Evolutionary conservation across 2,888 invertebrate species (phyloP).

Genomic region (Nebria brevicollis): DNA sequence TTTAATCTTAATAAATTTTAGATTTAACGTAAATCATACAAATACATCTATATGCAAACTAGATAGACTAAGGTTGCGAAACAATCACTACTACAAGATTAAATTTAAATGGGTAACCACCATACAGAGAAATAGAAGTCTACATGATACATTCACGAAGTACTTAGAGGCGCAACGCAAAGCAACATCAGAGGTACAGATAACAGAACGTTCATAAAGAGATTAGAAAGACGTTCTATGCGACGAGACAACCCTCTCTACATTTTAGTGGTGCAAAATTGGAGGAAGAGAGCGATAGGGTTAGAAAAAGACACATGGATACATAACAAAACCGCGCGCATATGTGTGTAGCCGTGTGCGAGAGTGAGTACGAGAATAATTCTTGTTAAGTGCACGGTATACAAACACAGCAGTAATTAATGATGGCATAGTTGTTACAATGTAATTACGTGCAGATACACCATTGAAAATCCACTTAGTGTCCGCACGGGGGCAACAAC

Average conservation of each 20-base stretch:
- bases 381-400: slow-evolving; percentile 46
- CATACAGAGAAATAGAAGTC: neutral
- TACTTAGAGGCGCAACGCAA: neutral
- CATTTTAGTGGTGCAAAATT: slow-evolving; percentile 17
- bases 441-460: slow-evolving; percentile 53
- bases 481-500: slow-evolving; percentile 35
- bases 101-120: no score
- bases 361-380: slow-evolving; percentile 19
- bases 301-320: neutral
- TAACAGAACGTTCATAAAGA: slow-evolving; percentile 31
- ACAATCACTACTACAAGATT: no score
- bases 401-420: slow-evolving; percentile 50
- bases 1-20: no score
- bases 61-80: no score
- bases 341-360: slow-evolving; percentile 9
- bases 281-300: slow-evolving; percentile 16
- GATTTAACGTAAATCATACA: no score
- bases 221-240: slow-evolving; percentile 41
- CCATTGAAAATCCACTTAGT: slow-evolving; percentile 53
- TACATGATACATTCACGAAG: neutral
- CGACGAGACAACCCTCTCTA: slow-evolving; percentile 26
- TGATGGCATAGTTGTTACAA: slow-evolving; percentile 53
- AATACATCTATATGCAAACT: no score
- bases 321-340: neutral
- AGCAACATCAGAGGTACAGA: neutral